Percentiles rank a stretch among this genome's conserved stretches.
phyloP scores from a whole-genome alignment of 2,113 vertebrate species.

The Amblyornis subalaris region DNA sequence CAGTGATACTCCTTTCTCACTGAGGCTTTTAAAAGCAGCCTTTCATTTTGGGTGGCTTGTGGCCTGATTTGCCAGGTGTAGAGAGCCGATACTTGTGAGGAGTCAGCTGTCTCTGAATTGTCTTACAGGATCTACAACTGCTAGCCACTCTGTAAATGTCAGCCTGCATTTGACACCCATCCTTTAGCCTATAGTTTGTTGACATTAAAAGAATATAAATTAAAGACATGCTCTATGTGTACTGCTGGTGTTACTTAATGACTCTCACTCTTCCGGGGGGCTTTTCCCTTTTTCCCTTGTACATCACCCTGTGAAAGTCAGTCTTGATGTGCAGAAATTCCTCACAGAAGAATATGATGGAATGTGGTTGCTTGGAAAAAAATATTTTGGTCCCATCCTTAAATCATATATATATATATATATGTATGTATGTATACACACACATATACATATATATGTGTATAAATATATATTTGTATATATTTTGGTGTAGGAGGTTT shows the following conservation, averaged over 20 bases:
- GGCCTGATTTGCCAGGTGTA: neutral
- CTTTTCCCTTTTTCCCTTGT: neutral
- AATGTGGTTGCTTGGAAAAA: neutral
- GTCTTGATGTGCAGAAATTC: neutral
- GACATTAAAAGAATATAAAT: neutral
- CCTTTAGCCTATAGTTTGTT: neutral
- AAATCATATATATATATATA: neutral
- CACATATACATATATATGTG: too few relatives aligned
- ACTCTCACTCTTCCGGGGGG: neutral
- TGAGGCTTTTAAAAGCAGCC: neutral
- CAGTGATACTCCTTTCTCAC: neutral
- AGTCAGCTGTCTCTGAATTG: neutral
- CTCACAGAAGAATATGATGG: neutral
- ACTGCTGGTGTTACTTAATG: neutral
- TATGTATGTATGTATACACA: neutral
- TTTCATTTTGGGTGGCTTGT: neutral
- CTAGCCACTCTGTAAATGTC: neutral
- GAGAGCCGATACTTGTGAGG: neutral
- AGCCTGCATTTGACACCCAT: neutral
- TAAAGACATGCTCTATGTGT: neutral
- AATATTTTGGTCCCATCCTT: neutral
- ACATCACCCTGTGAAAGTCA: neutral
- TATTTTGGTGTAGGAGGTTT: neutral
- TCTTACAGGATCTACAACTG: neutral
- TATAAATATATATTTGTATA: neutral